Evolutionary conservation across 2,113 vertebrate genomes (phyloP).

Genomic region (Sinosuthora webbiana): DNA sequence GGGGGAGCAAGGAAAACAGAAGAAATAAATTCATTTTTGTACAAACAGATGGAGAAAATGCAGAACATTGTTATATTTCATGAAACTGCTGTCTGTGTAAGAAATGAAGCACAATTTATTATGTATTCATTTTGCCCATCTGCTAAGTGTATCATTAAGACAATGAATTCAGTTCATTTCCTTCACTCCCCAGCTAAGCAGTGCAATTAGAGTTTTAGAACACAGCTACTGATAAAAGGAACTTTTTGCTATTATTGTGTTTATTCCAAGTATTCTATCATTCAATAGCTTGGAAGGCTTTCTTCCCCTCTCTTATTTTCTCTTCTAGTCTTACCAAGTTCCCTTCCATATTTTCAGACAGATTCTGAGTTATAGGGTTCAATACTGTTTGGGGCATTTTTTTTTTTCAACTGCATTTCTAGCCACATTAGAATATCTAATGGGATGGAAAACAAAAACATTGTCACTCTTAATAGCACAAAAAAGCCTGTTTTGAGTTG

Average conservation of each 20-base stretch:
- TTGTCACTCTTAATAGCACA: background rate
- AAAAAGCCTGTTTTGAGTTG: background rate
- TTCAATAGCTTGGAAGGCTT: background rate
- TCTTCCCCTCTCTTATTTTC: background rate
- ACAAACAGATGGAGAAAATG: constrained; percentile 69
- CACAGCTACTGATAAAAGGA: constrained; percentile 12
- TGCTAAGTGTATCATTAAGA: constrained; percentile 66
- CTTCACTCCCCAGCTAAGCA: constrained; percentile 21
- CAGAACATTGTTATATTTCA: constrained; percentile 55
- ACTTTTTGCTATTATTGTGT: background rate
- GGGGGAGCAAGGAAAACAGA: background rate
- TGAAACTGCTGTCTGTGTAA: constrained; percentile 52
- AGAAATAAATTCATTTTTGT: constrained; percentile 52
- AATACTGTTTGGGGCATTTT: background rate
- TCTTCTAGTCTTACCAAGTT: background rate
- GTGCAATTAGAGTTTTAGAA: constrained; percentile 38
- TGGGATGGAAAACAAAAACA: background rate
- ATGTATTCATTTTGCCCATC: constrained; percentile 53
- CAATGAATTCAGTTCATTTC: constrained; percentile 55
- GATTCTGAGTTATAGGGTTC: background rate
- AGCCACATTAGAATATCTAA: background rate
- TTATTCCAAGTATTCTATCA: background rate
- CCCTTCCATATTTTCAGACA: background rate
- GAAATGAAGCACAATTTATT: constrained; percentile 51
- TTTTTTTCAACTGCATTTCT: background rate